Evolutionary conservation across 2,797 vertebrate genomes (phyloP), one percentile per base, ranked within the genome.

Genomic region (Lutjanus campechanus): DNA sequence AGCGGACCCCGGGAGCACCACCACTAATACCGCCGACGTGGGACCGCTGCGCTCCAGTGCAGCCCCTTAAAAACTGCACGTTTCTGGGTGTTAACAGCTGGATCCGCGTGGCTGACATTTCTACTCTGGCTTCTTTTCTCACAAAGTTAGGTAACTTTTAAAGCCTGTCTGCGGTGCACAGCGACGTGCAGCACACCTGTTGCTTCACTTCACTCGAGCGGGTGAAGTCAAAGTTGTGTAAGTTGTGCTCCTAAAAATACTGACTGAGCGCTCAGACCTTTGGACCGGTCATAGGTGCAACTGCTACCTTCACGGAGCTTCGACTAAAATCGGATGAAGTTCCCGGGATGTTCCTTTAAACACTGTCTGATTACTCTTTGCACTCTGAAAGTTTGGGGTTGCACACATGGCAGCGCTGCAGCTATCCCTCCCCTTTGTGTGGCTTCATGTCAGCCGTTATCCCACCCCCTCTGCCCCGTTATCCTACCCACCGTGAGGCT

Each of bases 81-180:
- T 61, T 81, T 51, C 84, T 67, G 64, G 81, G 62, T 0, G 89
- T 86, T 0, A 95, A 71, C 81, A 93, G 50, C 64, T 76, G 78
- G 63, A 92, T 88, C 81, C 86, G 73, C 6, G 88, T 8, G 40
- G 89, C 87, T 29, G 93, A 88, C 91, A 93, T 93, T 16, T 54
- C 54, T 68, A 19, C 25, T 13, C 25, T 4, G 1, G 8, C 8
- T 60, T 19, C 8, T 36, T 25, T 25, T 22, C 12, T 47, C 1
- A 16, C 36, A 25, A 9, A 56, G 67, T 50, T 40, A 36, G 5
- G n/a, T 10, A 50, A 76, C 25, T 73, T 64, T 53, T 6, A n/a
- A 58, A 25, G 11, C 15, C 36, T 64, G 29, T 36, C 15, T 12
- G 67, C 63, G 51, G 20, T 16, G 65, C 44, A 25, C 29, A 3